phyloP scores from a whole-genome alignment of 2,113 vertebrate species.

The Chrysochloris asiatica region DNA sequence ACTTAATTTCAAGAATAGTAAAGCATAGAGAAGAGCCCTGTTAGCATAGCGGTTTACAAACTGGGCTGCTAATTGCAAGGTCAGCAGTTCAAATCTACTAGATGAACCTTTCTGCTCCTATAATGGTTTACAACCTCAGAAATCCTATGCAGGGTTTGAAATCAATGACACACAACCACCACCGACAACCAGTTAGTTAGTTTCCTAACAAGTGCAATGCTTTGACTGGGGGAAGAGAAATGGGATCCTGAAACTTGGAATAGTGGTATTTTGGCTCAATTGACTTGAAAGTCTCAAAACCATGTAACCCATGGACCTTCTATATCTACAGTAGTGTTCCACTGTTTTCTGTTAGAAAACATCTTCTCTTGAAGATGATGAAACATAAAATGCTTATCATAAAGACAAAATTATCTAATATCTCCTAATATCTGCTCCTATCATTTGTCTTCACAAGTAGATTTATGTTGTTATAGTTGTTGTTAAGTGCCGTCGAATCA shows the following conservation, averaged over 20 bases:
- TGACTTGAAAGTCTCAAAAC: no score
- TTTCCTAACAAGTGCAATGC: not conserved
- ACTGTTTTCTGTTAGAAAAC: not conserved
- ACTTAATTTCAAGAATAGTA: not conserved
- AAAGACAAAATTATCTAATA: not conserved
- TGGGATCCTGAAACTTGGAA: not conserved
- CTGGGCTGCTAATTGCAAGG: no score
- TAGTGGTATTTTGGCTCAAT: not conserved
- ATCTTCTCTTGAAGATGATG: not conserved
- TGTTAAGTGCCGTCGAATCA: no score
- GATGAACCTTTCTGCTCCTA: no score
- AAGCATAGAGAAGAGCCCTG: not conserved
- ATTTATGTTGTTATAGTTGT: no score
- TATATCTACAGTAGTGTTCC: not conserved
- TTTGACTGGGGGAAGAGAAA: not conserved
- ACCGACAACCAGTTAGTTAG: no score
- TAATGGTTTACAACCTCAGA: no score
- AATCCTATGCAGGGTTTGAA: no score
- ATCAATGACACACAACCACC: no score
- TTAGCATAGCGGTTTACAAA: no score
- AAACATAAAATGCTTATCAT: not conserved
- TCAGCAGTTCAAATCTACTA: no score
- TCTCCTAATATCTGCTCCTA: not conserved
- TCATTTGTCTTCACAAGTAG: not conserved
- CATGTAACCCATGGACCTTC: not conserved